These are phyloP conservation scores for Notiomystis cincta DNA, from an alignment of 2,113 vertebrate genomes.

Conservation along the genomic window DNA sequence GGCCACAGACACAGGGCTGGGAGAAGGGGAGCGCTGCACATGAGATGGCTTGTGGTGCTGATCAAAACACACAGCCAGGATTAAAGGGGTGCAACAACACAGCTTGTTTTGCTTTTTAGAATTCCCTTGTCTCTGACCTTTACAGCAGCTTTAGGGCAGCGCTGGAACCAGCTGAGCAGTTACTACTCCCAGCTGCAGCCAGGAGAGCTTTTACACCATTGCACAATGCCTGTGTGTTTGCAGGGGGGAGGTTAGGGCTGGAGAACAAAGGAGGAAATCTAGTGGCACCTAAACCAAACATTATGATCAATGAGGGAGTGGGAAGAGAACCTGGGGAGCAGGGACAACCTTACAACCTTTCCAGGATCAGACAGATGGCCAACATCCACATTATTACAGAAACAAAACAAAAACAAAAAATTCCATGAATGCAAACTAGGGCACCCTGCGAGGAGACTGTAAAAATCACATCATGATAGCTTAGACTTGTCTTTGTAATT, in stretches of 20 bases:
- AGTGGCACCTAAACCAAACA: conserved; percentile 58
- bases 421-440: conserved; percentile 59
- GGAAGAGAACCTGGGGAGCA: conserved; percentile 34
- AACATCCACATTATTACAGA: conserved; percentile 58
- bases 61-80: conserved; percentile 16
- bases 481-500: conserved; percentile 56
- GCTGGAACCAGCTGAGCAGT: conserved; percentile 61
- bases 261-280: conserved; percentile 60
- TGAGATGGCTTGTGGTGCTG: neutral
- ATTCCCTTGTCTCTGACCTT: conserved; percentile 58
- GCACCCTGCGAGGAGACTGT: conserved; percentile 50
- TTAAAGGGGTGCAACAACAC: neutral
- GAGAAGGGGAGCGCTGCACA: neutral
- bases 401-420: conserved; percentile 64
- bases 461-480: conserved; percentile 65
- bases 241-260: neutral
- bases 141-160: conserved; percentile 56
- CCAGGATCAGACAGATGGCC: conserved; percentile 60
- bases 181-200: conserved; percentile 59
- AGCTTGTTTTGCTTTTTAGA: conserved; percentile 45
- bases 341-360: conserved; percentile 58
- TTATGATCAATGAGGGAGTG: conserved; percentile 47
- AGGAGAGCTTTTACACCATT: conserved; percentile 51
- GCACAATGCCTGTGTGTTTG: conserved; percentile 1
- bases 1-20: neutral